Evolutionary conservation across 2,888 invertebrate species (phyloP).

Genomic region (Caenorhabditis doughertyi): DNA sequence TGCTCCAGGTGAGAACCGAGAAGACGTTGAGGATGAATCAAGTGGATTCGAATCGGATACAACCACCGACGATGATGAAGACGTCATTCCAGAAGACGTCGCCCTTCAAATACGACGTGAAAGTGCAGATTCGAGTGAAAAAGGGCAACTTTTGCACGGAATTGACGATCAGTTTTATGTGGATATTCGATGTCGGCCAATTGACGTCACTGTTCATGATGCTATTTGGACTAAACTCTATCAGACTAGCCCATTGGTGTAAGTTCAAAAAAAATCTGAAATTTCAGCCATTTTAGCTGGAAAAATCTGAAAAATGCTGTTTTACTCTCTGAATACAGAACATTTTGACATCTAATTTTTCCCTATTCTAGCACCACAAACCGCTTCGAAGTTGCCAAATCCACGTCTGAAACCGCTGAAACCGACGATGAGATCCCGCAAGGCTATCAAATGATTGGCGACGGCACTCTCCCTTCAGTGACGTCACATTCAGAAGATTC

Average conservation of each 20-base stretch:
- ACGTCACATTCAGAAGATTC: constrained; percentile 18
- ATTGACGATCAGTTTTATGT: constrained; percentile 31
- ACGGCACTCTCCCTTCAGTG: not conserved
- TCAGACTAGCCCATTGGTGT: constrained; percentile 23
- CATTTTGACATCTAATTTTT: no score
- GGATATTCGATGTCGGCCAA: constrained; percentile 28
- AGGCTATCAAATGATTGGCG: constrained; percentile 40
- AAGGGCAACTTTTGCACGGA: constrained; percentile 56
- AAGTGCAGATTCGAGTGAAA: constrained; percentile 50
- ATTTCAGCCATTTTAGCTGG: not conserved
- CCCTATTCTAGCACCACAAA: constrained; percentile 24
- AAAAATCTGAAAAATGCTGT: not conserved
- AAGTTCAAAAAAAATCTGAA: constrained; percentile 2
- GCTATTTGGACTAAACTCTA: not conserved
- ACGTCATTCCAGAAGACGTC: not conserved
- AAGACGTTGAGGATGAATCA: constrained; percentile 1
- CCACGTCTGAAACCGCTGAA: no score
- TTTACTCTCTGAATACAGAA: no score
- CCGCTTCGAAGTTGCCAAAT: constrained; percentile 23
- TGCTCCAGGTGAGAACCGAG: not conserved
- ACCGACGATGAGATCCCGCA: not conserved
- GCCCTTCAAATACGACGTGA: not conserved
- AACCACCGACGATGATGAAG: constrained; percentile 4
- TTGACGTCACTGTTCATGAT: constrained; percentile 4
- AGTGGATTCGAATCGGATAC: constrained; percentile 56